Evolutionary conservation across 64 coral and sea anemone genomes (phyloP).

Genomic region (Cladopsammia gracilis): DNA sequence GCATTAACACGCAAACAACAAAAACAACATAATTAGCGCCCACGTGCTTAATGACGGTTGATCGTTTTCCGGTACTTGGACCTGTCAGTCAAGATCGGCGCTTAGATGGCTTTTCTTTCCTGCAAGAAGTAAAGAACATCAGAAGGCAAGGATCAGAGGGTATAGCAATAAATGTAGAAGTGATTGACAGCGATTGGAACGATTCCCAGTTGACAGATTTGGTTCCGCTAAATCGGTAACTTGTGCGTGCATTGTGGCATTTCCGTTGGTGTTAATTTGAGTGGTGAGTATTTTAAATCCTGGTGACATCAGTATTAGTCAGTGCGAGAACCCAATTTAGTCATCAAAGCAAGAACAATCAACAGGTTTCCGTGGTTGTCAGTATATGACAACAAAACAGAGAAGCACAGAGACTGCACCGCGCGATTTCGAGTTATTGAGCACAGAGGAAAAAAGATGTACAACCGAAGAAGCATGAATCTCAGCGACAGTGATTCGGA

Average conservation of each 20-base stretch:
- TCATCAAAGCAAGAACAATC: not conserved
- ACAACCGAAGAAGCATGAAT: slow-evolving; percentile 3
- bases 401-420: no score
- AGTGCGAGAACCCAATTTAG: not conserved
- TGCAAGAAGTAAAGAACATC: no score
- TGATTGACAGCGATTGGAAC: not conserved
- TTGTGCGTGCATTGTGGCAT: not conserved
- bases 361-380: not conserved
- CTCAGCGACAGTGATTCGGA: slow-evolving; percentile 14
- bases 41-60: slow-evolving; percentile 24
- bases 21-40: slow-evolving; percentile 37
- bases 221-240: not conserved
- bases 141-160: not conserved
- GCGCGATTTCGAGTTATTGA: no score
- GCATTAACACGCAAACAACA: slow-evolving; percentile 17
- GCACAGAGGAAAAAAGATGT: not conserved
- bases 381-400: not conserved
- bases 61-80: slow-evolving; percentile 41
- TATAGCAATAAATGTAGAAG: not conserved
- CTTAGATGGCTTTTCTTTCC: slow-evolving; percentile 11
- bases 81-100: slow-evolving; percentile 42
- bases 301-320: not conserved
- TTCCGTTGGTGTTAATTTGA: not conserved
- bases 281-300: not conserved
- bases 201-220: not conserved